These are phyloP conservation scores for Phengaris arion DNA, from an alignment of 2,888 invertebrate genomes.

Conservation along the genomic window DNA sequence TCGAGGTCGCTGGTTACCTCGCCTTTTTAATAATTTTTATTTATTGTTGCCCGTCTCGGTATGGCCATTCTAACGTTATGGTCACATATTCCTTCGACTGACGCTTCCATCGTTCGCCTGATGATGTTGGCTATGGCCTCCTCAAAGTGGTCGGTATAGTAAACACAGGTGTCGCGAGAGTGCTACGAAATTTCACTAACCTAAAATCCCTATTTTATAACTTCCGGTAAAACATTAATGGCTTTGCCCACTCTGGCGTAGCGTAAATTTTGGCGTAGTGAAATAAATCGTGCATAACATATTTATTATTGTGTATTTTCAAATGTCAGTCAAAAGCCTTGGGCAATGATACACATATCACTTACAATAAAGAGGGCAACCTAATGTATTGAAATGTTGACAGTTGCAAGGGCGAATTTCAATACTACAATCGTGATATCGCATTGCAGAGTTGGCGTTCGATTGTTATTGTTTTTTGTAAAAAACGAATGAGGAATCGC, in stretches of 20 bases:
- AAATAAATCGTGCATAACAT: constrained; percentile 4
- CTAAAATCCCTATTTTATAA: not conserved
- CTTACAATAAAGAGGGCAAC: constrained; percentile 27
- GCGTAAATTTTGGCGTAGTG: not conserved
- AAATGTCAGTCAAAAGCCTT: not conserved
- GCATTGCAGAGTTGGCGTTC: not conserved
- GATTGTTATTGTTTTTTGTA: not conserved
- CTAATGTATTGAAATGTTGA: constrained; percentile 17
- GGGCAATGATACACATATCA: constrained; percentile 25
- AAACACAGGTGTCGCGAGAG: too few relatives aligned
- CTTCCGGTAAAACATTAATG: not conserved
- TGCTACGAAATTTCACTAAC: too few relatives aligned
- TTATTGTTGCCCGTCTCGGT: too few relatives aligned
- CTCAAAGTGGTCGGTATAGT: too few relatives aligned
- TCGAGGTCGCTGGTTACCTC: too few relatives aligned
- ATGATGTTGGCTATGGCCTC: too few relatives aligned
- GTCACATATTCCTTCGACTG: too few relatives aligned
- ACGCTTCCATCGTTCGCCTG: too few relatives aligned
- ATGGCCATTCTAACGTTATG: too few relatives aligned
- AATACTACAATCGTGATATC: constrained; percentile 19
- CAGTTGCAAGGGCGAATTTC: constrained; percentile 26
- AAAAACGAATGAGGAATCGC: not conserved
- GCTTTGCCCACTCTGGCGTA: not conserved
- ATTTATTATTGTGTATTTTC: constrained; percentile 32
- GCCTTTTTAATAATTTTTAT: too few relatives aligned